Conservation (phyloP, 2,888 invertebrate genomes). For the Aleiodes leptofemur region DNA sequence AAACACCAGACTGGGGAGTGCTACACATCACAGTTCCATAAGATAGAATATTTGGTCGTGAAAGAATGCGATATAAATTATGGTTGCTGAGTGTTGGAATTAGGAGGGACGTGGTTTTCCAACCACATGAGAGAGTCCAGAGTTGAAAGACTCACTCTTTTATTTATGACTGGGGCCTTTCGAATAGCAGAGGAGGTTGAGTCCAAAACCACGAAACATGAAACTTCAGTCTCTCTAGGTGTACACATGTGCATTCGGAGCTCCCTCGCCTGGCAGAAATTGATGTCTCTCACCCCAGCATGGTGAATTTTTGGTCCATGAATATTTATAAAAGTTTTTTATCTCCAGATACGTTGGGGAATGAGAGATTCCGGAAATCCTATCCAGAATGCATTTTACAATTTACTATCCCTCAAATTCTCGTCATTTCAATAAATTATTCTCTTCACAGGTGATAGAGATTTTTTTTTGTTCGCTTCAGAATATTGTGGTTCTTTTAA, state of each 20-base stretch:
- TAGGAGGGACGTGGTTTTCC: constrained; percentile 10
- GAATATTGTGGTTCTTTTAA: too few relatives aligned
- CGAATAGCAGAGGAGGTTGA: constrained; percentile 7
- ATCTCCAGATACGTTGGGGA: constrained; percentile 46
- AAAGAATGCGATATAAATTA: constrained; percentile 34
- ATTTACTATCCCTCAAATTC: constrained; percentile 29
- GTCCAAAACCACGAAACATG: constrained; percentile 47
- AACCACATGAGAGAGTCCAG: constrained; percentile 19
- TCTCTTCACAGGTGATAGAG: not conserved
- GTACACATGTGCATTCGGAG: constrained; percentile 49
- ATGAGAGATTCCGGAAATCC: constrained; percentile 9
- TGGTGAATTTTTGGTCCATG: constrained; percentile 50
- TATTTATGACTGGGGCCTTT: constrained; percentile 14
- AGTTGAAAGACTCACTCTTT: constrained; percentile 26
- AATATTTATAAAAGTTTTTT: constrained; percentile 56
- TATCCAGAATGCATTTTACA: constrained; percentile 6
- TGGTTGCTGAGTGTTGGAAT: constrained; percentile 28
- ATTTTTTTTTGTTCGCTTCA: too few relatives aligned
- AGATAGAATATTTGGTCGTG: constrained; percentile 17
- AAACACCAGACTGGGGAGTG: constrained; percentile 2
- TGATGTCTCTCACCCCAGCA: constrained; percentile 50
- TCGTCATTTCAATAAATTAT: constrained; percentile 2
- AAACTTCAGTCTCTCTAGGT: constrained; percentile 40
- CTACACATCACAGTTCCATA: constrained; percentile 21
- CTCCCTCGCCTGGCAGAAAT: constrained; percentile 52